Evolutionary conservation across 2,797 vertebrate species (phyloP).

Genomic region (Anabacerthia variegaticeps): DNA sequence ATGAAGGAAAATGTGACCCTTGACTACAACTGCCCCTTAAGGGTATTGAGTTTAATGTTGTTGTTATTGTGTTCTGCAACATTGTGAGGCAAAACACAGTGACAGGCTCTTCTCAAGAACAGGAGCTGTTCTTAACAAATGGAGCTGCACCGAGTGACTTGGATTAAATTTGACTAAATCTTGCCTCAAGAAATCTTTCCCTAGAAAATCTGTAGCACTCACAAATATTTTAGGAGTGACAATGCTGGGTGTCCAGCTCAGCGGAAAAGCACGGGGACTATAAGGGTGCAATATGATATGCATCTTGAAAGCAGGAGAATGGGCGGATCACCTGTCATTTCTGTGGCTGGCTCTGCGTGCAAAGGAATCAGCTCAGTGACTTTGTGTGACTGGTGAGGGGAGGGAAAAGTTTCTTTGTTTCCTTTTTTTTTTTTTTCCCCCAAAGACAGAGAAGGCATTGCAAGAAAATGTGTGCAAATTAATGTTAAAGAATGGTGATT

Average conservation of each 20-base stretch:
- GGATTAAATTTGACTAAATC: slow-evolving; percentile 68
- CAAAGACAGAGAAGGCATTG: neutral
- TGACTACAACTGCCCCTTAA: slow-evolving; percentile 64
- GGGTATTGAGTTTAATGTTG: slow-evolving; percentile 68
- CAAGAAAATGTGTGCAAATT: slow-evolving; percentile 13
- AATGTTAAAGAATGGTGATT: slow-evolving; percentile 21
- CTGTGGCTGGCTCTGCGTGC: neutral
- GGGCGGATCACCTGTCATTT: neutral
- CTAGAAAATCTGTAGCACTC: slow-evolving; percentile 61
- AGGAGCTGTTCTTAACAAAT: slow-evolving; percentile 48
- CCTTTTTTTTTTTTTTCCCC: neutral
- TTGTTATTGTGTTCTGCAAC: slow-evolving; percentile 68
- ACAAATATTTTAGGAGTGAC: slow-evolving; percentile 55
- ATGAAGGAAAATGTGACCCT: slow-evolving; percentile 73
- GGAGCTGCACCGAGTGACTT: slow-evolving; percentile 28
- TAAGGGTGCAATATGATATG: neutral
- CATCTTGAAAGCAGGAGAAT: neutral
- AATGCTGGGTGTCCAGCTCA: slow-evolving; percentile 41
- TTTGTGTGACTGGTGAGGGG: neutral
- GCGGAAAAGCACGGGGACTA: neutral
- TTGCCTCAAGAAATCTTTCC: slow-evolving; percentile 58
- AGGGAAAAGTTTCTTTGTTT: neutral
- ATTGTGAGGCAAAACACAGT: slow-evolving; percentile 42
- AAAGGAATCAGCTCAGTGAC: neutral
- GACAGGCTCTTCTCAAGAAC: slow-evolving; percentile 15